These are phyloP conservation scores for Choloepus hoffmanni DNA, from an alignment of 2,113 vertebrate genomes.

Conservation along the genomic window DNA sequence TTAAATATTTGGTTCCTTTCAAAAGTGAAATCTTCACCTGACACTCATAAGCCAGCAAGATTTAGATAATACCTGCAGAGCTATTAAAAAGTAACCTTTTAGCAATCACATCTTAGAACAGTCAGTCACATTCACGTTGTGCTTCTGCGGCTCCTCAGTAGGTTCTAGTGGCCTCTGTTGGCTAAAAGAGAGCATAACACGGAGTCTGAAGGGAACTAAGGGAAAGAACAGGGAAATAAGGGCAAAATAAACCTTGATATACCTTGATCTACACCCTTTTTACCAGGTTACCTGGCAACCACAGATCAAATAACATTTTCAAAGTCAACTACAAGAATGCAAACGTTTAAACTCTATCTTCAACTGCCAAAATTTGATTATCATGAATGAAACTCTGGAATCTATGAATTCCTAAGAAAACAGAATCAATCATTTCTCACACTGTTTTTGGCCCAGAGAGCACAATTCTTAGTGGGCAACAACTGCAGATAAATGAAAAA, in stretches of 20 bases:
- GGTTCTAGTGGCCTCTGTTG: constrained; percentile 44
- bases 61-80: background rate
- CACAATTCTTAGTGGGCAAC: background rate
- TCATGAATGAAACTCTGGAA: constrained; percentile 2
- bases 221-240: background rate
- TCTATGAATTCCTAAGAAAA: constrained; percentile 56
- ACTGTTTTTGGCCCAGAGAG: background rate
- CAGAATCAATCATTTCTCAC: constrained; percentile 14
- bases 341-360: constrained; percentile 33
- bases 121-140: background rate
- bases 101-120: background rate
- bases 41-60: background rate
- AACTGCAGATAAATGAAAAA: constrained; percentile 20
- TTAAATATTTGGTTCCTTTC: constrained; percentile 59
- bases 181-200: constrained; percentile 18
- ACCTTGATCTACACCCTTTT: constrained; percentile 12
- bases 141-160: background rate
- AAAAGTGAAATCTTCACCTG: constrained; percentile 19
- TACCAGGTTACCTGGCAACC: background rate
- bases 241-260: too few species aligned
- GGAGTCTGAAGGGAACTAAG: background rate
- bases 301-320: constrained; percentile 45
- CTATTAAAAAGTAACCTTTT: constrained; percentile 25
- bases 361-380: constrained; percentile 31
- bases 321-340: constrained; percentile 8